A percentile compares a stretch with the other conserved stretches of the same genome.
These are phyloP conservation scores for Rhinogobius similis DNA, from an alignment of 2,113 vertebrate species.

Conservation along the genomic window DNA sequence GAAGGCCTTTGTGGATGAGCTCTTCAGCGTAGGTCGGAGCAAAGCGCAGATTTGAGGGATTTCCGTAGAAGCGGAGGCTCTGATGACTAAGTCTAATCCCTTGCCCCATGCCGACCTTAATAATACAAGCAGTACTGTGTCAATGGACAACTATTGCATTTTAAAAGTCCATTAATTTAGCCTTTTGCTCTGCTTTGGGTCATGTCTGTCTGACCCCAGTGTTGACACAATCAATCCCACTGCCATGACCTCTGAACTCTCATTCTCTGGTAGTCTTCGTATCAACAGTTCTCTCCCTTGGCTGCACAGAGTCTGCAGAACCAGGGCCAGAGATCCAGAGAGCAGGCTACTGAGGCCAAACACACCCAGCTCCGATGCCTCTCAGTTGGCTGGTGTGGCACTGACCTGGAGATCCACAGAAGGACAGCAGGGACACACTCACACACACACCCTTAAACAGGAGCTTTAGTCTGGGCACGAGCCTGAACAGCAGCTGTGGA, in stretches of 20 bases:
- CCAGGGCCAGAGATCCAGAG: background rate
- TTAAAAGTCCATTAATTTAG: background rate
- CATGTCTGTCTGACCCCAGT: background rate
- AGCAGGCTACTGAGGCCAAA: background rate
- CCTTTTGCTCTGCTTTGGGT: background rate
- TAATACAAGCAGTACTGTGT: background rate
- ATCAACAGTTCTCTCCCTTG: constrained; percentile 16
- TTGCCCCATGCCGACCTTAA: background rate
- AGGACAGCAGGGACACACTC: too few relatives aligned
- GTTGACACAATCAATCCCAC: constrained; percentile 1
- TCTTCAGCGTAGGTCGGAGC: background rate
- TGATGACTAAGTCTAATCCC: constrained; percentile 5
- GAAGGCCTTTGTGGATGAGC: too few relatives aligned
- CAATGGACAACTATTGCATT: background rate
- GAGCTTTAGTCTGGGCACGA: constrained; percentile 22
- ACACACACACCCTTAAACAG: background rate
- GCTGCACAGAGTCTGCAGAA: background rate
- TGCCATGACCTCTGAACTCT: constrained; percentile 12
- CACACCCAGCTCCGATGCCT: background rate
- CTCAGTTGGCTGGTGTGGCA: too few relatives aligned
- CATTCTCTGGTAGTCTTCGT: background rate
- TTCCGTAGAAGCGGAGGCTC: background rate
- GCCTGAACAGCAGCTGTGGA: constrained; percentile 31
- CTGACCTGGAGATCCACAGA: background rate
- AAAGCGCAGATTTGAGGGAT: background rate